Evolutionary conservation across 2,797 vertebrate species (phyloP).

Genomic region (Lepilemur septentrionalis): DNA sequence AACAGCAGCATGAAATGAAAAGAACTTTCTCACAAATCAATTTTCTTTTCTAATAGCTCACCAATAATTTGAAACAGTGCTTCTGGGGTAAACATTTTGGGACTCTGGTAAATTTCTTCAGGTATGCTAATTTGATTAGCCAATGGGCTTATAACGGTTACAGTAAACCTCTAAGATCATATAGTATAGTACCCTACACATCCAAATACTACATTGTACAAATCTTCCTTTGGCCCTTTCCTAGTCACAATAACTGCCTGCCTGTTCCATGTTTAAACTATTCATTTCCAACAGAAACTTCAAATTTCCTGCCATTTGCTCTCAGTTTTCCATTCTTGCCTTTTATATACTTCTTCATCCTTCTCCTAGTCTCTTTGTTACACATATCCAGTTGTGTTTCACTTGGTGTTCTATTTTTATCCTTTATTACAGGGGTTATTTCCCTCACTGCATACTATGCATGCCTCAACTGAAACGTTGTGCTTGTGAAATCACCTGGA

Average conservation of each 20-base stretch:
- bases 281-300: slow-evolving; percentile 1
- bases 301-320: background rate
- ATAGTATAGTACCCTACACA: background rate
- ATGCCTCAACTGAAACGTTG: background rate
- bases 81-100: slow-evolving; percentile 18
- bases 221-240: background rate
- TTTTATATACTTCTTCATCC: background rate
- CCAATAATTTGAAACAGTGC: slow-evolving; percentile 25
- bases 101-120: slow-evolving; percentile 13
- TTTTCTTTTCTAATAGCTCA: background rate
- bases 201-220: background rate
- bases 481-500: background rate
- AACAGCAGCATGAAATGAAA: slow-evolving; percentile 7
- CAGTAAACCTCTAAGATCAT: background rate
- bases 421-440: background rate
- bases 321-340: background rate
- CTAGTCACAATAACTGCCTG: background rate
- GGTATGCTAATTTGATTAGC: background rate
- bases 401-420: background rate
- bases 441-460: background rate
- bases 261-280: background rate
- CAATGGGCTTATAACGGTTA: background rate
- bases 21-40: background rate
- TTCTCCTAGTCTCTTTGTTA: background rate
- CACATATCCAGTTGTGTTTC: background rate